Percentiles rank a stretch among this genome's conserved stretches.
These are phyloP conservation scores for Drosophila aldrichi DNA, from an alignment of 2,888 invertebrate genomes.

Conservation along the genomic window DNA sequence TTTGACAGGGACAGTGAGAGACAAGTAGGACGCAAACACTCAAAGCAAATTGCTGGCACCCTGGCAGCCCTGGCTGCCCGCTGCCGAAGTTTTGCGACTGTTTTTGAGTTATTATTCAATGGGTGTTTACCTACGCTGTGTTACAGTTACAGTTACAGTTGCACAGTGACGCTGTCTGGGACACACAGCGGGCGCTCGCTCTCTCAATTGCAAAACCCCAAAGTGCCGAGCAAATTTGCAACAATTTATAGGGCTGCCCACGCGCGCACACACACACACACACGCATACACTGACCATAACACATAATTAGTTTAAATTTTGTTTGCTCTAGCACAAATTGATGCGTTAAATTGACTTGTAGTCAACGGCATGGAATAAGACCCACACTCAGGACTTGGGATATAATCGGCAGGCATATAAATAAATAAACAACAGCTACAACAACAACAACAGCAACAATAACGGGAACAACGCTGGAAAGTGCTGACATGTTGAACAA, in stretches of 20 bases:
- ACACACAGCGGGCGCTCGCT: slow-evolving; percentile 65
- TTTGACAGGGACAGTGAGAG: slow-evolving; percentile 66
- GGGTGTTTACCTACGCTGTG: slow-evolving; percentile 59
- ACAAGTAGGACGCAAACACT: slow-evolving; percentile 72
- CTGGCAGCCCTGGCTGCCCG: slow-evolving; percentile 1
- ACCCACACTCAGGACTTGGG: slow-evolving; percentile 7
- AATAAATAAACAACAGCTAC: slow-evolving; percentile 64
- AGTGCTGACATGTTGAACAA: slow-evolving; percentile 77
- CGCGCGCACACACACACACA: background rate
- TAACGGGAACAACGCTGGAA: slow-evolving; percentile 31
- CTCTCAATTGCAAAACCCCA: slow-evolving; percentile 48
- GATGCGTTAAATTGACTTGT: slow-evolving; percentile 57
- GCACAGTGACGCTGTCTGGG: slow-evolving; percentile 37
- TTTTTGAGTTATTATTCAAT: slow-evolving; percentile 84
- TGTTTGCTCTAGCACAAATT: slow-evolving; percentile 40
- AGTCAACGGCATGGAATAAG: slow-evolving; percentile 14
- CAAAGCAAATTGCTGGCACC: slow-evolving; percentile 68
- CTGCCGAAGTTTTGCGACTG: slow-evolving; percentile 64
- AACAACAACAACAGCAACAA: slow-evolving; percentile 14
- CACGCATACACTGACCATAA: background rate
- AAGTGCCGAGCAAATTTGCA: slow-evolving; percentile 54
- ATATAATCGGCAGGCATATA: slow-evolving; percentile 51
- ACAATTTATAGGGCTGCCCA: slow-evolving; percentile 48
- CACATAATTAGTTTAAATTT: slow-evolving; percentile 57
- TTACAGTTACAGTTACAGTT: slow-evolving; percentile 25